These are phyloP conservation scores for Nezara viridula DNA, from an alignment of 2,888 invertebrate genomes.

Conservation along the genomic window DNA sequence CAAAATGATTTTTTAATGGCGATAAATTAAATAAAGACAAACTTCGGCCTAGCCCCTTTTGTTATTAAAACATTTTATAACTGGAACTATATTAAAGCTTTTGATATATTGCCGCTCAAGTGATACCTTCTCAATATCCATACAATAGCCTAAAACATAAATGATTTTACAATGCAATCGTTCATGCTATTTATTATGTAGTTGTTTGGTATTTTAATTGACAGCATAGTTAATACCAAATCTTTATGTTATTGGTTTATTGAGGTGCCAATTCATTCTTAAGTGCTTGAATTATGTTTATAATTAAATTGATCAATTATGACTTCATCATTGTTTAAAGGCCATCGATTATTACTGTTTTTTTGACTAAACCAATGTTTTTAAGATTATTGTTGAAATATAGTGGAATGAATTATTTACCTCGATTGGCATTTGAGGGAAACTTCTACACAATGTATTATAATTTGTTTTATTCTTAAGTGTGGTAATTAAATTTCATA, in stretches of 20 bases:
- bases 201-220: too few relatives aligned
- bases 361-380: background rate
- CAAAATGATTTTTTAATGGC: too few relatives aligned
- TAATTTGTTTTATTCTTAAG: background rate
- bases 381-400: background rate
- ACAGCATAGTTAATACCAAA: too few relatives aligned
- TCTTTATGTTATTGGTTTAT: background rate
- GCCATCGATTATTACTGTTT: background rate
- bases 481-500: background rate
- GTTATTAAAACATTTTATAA: too few relatives aligned
- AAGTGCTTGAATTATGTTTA: background rate
- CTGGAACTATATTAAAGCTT: too few relatives aligned
- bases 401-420: background rate
- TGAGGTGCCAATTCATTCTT: background rate
- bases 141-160: background rate
- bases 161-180: background rate
- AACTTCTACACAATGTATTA: conserved; percentile 7
- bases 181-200: background rate
- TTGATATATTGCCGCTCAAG: too few relatives aligned
- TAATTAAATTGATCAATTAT: background rate
- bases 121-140: too few relatives aligned
- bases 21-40: too few relatives aligned
- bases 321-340: background rate
- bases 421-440: background rate
- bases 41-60: too few relatives aligned